phyloP scores from a whole-genome alignment of 2,888 invertebrate species.

The Drosophila engyochracea region DNA sequence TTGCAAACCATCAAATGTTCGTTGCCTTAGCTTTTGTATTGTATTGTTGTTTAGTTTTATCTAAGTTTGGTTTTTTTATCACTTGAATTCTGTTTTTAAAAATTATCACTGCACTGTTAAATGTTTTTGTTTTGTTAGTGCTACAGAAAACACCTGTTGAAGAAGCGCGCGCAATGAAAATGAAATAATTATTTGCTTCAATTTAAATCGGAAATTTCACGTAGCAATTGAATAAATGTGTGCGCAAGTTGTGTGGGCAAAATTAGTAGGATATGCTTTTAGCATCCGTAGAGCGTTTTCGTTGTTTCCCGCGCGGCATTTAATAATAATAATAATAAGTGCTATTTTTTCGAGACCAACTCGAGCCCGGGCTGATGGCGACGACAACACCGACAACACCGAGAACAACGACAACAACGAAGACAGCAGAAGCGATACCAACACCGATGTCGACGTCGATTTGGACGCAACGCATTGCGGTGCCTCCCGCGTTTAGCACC shows the following conservation, averaged over 20 bases:
- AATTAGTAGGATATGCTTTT: conserved; percentile 28
- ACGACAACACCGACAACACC: conserved; percentile 54
- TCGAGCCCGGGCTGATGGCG: conserved; percentile 62
- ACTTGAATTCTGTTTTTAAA: conserved; percentile 46
- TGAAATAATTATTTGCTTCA: background rate
- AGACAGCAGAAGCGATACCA: conserved; percentile 21
- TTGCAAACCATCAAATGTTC: conserved; percentile 77
- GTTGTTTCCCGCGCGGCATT: conserved; percentile 71
- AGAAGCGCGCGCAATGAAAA: conserved; percentile 40
- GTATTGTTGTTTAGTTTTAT: conserved; percentile 59
- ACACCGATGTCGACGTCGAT: conserved; percentile 46
- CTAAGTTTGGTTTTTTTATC: conserved; percentile 52
- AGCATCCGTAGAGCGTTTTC: conserved; percentile 61
- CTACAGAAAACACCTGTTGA: conserved; percentile 35
- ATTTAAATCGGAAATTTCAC: background rate
- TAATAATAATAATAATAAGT: conserved; percentile 76
- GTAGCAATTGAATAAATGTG: conserved; percentile 10
- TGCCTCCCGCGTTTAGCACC: conserved; percentile 75
- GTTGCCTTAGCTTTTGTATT: conserved; percentile 15
- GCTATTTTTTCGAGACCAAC: conserved; percentile 75
- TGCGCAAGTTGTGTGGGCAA: conserved; percentile 9
- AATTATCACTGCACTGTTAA: conserved; percentile 65
- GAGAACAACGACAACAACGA: conserved; percentile 21
- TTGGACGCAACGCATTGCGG: conserved; percentile 77
- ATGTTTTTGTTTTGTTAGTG: conserved; percentile 14